Evolutionary conservation across 1,140 invertebrate genomes (phyloP), one percentile per base, ranked within the genome.

Genomic region (Philopotamus ludificatus): DNA sequence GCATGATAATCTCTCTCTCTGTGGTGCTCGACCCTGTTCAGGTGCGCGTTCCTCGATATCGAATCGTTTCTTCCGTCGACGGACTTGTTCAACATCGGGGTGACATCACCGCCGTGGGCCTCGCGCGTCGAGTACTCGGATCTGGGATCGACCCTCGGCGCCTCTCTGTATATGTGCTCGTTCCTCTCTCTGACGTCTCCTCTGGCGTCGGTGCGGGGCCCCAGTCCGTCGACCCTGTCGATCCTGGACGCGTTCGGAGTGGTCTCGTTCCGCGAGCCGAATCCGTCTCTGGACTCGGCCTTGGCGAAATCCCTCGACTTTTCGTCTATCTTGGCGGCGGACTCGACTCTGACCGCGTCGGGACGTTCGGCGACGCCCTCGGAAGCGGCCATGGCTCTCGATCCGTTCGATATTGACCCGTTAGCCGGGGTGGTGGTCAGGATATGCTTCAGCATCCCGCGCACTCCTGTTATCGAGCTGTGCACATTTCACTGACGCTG

Each of bases 391-490:
- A 60, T 60, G 44, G 44, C 47, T 1, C 53, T 51, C 47, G 51
- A 55, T 15, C 60, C 61, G 63, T 69, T 68, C 47, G 63, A 47
- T 28, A 50, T 34, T 22, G 66, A 45, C 55, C 55, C 66, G 62
- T 55, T 65, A 50, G 49, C 63, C 47, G 68, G 68, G 34, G 65
- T 47, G 42, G 68, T 54, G 20, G 57, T 63, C 61, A 67, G 68
- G 25, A 78, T 77, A 74, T 81, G 79, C 74, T 81, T 81, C 77
- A 81, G 78, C 79, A 81, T 81, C 73, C 70, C 75, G 74, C 73
- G 55, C 47, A 45, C 57, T 15, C 60, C 49, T 74, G 74, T 76
- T 74, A 49, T 49, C 7, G 16, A 49, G 16, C 15, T n/a, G n/a
- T n/a, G n/a, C n/a, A n/a, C 50, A 16, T 7, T 9, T 22, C 50